phyloP scores from a whole-genome alignment of 2,888 invertebrate species.

The Papilio gigon region DNA sequence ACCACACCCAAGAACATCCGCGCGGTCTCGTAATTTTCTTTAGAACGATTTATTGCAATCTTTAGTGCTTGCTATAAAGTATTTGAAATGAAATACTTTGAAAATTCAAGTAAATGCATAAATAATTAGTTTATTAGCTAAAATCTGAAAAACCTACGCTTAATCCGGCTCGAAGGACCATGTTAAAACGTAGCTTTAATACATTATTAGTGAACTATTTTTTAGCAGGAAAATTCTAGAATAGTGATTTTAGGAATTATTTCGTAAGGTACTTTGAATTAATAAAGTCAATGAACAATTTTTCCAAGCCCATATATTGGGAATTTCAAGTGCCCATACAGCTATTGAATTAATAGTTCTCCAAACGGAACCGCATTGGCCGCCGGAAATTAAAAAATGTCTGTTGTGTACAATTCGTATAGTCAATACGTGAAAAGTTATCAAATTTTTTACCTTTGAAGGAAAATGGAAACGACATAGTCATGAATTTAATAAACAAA shows the following conservation, averaged over 20 bases:
- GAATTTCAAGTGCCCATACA: constrained; percentile 6
- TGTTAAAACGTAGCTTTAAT: no score
- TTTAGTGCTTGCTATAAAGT: constrained; percentile 5
- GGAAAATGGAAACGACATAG: constrained; percentile 10
- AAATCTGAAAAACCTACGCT: background rate
- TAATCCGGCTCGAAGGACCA: no score
- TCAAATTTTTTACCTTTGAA: constrained; percentile 8
- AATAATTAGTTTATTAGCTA: no score
- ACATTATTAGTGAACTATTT: no score
- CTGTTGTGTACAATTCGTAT: constrained; percentile 8
- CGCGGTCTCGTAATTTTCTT: constrained; percentile 37
- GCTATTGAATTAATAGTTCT: constrained; percentile 21
- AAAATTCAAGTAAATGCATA: background rate
- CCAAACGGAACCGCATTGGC: constrained; percentile 1
- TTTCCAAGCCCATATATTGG: background rate
- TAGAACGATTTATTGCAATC: constrained; percentile 33
- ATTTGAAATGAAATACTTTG: background rate
- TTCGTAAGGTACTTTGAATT: background rate
- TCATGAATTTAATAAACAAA: background rate
- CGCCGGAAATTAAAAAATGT: constrained; percentile 30
- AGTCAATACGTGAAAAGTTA: background rate
- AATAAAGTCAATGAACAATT: background rate
- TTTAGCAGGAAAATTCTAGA: no score
- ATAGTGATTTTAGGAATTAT: background rate
- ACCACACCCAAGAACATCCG: constrained; percentile 18